Base-by-base conservation (phyloP, 2,113 vertebrate species). In the Lagopus leucura region DNA sequence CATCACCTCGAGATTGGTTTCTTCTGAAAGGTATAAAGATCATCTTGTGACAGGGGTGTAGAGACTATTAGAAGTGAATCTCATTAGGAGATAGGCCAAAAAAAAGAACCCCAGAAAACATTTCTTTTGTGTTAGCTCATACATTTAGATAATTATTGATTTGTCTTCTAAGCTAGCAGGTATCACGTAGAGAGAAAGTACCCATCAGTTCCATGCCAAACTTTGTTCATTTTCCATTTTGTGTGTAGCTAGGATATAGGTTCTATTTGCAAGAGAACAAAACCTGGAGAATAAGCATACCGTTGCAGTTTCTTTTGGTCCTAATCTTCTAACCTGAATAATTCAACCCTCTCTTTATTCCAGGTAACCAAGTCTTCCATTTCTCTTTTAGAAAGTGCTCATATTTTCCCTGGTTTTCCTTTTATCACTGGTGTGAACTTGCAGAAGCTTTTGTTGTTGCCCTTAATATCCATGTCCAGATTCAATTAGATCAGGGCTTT, bases 121-220 rank as follows among this genome's bases (percentile, higher is more conserved):
- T 13, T 50, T 50, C 22, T 22, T 50, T 18, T 82, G 0, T 52
- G 18, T 43, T 43, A 43, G 16, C 42, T 43, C 42, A 16, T 43
- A 43, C 15, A 43, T 43, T 16, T 43, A 16, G 42, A 43, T 43
- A 17, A 43, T 43, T 43, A 43, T 16, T 16, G 42, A 43, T 43
- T 43, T 5, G 2, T 28, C 42, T 25, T 80, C 72, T 88, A 67
- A 90, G 28, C 47, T 88, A 30, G 69, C 77, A 80, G 40, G 82
- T 65, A 38, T 15, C 1, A 28, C 13, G 8, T 28, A 74, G 60
- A 69, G 67, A 81, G 60, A 63, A 67, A 42, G 42, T 57, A 17
- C n/a, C 47, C 38, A 63, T 55, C 0, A 0, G 7, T 76, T 89
- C 27, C 1, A 0, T 25, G 47, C 74, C 52, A 18, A 19, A 61